Conservation (phyloP, 1,140 invertebrate species). For the Aleiodes sp. region DNA sequence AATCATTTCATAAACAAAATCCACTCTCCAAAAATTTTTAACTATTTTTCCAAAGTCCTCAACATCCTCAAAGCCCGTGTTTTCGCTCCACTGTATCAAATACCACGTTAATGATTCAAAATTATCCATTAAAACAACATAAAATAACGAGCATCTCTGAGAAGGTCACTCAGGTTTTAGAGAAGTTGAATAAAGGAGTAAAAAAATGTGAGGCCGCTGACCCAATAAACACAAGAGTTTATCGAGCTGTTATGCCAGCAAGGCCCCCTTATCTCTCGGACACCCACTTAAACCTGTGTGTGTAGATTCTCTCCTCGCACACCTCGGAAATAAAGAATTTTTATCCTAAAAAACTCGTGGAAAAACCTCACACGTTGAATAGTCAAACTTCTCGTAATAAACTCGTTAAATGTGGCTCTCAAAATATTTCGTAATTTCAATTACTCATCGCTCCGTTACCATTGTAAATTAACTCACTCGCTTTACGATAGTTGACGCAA, state of each 20-base stretch:
- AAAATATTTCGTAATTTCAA: neutral
- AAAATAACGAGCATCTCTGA: constrained; percentile 33
- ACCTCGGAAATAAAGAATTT: neutral
- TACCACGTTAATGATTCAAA: no score
- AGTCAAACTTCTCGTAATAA: constrained; percentile 23
- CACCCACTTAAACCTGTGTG: constrained; percentile 62
- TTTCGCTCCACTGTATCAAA: no score
- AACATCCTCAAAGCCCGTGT: no score
- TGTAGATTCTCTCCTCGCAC: constrained; percentile 11
- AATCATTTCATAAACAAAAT: no score
- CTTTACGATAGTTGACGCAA: no score
- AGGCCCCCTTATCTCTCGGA: constrained; percentile 58
- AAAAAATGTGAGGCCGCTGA: constrained; percentile 38
- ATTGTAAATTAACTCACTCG: no score
- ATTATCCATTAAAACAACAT: no score
- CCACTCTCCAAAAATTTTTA: no score
- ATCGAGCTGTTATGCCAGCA: constrained; percentile 59
- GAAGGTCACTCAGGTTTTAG: constrained; percentile 1
- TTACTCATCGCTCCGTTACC: no score
- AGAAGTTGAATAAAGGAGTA: neutral
- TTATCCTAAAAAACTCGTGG: constrained; percentile 33
- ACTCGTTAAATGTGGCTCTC: neutral
- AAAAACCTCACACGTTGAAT: constrained; percentile 62
- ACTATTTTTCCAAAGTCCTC: no score
- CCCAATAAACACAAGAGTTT: constrained; percentile 61